phyloP scores from a whole-genome alignment of 2,113 vertebrate species.

The Eleginops maclovinus region DNA sequence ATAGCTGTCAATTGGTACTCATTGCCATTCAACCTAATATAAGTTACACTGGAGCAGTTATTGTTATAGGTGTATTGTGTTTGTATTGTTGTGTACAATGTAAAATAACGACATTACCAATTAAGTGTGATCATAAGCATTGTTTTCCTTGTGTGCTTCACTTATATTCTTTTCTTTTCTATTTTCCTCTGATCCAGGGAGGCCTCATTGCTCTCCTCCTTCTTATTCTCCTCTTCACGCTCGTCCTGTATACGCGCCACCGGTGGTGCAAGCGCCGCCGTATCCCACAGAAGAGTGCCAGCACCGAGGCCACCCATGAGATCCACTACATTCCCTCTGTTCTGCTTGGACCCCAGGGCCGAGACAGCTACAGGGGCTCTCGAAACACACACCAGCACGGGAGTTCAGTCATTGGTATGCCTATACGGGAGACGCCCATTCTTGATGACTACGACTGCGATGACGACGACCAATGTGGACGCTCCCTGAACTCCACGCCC shows the following conservation, averaged over 20 bases:
- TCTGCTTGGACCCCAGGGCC: conserved; percentile 92
- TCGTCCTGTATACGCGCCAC: conserved; percentile 93
- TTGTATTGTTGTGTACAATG: conserved; percentile 1
- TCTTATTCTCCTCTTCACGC: conserved; percentile 93
- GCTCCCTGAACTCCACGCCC: conserved; percentile 77
- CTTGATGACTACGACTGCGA: conserved; percentile 95
- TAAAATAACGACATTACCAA: conserved; percentile 11
- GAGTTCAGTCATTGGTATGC: conserved; percentile 93
- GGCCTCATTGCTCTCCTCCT: conserved; percentile 95
- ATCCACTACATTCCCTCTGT: conserved; percentile 99
- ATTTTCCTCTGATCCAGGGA: conserved; percentile 82
- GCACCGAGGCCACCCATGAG: conserved; percentile 97
- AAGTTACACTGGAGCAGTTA: conserved; percentile 27
- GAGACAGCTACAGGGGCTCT: conserved; percentile 90
- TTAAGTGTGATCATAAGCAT: background rate
- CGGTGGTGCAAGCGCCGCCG: conserved; percentile 95
- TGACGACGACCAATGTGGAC: conserved; percentile 88
- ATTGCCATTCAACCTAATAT: conserved; percentile 45
- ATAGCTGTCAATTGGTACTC: conserved; percentile 35
- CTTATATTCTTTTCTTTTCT: background rate
- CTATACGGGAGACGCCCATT: conserved; percentile 97
- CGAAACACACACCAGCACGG: conserved; percentile 89
- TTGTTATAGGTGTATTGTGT: conserved; percentile 23
- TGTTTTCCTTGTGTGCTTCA: background rate
- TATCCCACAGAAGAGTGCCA: conserved; percentile 96